phyloP scores from a whole-genome alignment of 1,140 invertebrate genomes.

The Aphelenchoides besseyi region DNA sequence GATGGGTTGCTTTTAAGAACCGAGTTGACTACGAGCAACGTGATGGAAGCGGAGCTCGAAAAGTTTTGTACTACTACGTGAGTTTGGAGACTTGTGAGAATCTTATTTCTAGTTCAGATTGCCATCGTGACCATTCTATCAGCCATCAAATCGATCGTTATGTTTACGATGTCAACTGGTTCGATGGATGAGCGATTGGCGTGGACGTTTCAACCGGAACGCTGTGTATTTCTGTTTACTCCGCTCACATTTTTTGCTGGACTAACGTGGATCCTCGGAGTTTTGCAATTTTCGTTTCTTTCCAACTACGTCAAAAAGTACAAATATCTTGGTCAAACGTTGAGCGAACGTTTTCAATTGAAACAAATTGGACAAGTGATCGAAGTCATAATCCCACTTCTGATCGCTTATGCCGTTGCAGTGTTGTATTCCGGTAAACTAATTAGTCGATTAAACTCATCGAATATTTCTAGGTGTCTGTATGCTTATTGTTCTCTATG shows the following conservation, averaged over 20 bases:
- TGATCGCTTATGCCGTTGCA: neutral
- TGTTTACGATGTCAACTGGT: neutral
- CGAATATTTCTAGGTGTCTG: too few relatives aligned
- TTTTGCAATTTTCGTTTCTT: neutral
- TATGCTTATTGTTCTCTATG: neutral
- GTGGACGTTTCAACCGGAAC: neutral
- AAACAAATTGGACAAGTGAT: neutral
- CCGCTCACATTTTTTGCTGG: neutral
- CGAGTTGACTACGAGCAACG: slow-evolving; percentile 13
- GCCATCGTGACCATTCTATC: neutral
- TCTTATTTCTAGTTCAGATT: neutral
- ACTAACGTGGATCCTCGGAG: neutral
- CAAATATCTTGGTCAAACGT: neutral
- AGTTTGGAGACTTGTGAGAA: neutral
- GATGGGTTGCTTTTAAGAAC: neutral
- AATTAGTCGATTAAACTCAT: too few relatives aligned
- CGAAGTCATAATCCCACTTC: neutral
- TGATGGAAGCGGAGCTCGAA: neutral
- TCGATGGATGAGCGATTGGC: neutral
- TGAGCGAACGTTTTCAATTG: slow-evolving; percentile 1
- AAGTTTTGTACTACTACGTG: neutral
- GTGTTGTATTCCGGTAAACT: neutral
- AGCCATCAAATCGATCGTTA: neutral
- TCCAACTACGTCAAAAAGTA: neutral
- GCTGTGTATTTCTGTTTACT: neutral